Conservation (phyloP, 2,888 invertebrate genomes). For the Andrena marginata region DNA sequence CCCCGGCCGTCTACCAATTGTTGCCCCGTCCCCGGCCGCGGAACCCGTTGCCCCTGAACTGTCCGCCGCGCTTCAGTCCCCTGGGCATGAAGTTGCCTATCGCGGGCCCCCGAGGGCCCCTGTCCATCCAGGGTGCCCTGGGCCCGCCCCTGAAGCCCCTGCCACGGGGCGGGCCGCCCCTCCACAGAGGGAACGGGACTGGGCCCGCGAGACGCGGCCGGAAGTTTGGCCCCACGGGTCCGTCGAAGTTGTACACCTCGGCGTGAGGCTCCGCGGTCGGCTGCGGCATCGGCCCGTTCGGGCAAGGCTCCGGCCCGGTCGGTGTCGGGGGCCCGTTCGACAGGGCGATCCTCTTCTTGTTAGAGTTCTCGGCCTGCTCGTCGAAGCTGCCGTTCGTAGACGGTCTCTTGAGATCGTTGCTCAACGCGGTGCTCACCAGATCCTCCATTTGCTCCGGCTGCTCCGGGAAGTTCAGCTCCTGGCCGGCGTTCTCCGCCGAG, state of each 20-base stretch:
- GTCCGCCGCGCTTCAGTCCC: slow-evolving; percentile 81
- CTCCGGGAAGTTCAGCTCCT: slow-evolving; percentile 64
- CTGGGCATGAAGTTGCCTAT: slow-evolving; percentile 76
- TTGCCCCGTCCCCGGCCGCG: slow-evolving; percentile 79
- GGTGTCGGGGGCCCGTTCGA: slow-evolving; percentile 74
- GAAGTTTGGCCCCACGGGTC: slow-evolving; percentile 68
- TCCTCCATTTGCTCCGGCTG: slow-evolving; percentile 77
- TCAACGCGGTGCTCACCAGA: slow-evolving; percentile 72
- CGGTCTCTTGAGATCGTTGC: slow-evolving; percentile 74
- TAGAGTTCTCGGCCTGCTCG: slow-evolving; percentile 65
- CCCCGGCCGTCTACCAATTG: slow-evolving; percentile 78
- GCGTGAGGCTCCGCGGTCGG: slow-evolving; percentile 69
- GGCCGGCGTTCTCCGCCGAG: slow-evolving; percentile 36
- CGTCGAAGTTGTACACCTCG: slow-evolving; percentile 76
- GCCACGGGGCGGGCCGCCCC: slow-evolving; percentile 84
- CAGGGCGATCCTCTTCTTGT: slow-evolving; percentile 69
- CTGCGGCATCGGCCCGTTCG: slow-evolving; percentile 64
- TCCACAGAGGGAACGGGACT: slow-evolving; percentile 82
- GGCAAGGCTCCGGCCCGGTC: slow-evolving; percentile 35
- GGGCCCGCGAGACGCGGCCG: slow-evolving; percentile 71
- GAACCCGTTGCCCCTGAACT: slow-evolving; percentile 81
- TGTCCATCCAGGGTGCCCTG: slow-evolving; percentile 85
- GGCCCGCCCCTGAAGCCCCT: slow-evolving; percentile 83
- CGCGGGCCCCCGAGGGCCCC: slow-evolving; percentile 77
- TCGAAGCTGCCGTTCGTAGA: slow-evolving; percentile 73